A percentile compares a stretch with the other conserved stretches of the same genome.
Evolutionary conservation across 2,888 invertebrate genomes (phyloP).

Genomic region (Hydropsyche betteni): DNA sequence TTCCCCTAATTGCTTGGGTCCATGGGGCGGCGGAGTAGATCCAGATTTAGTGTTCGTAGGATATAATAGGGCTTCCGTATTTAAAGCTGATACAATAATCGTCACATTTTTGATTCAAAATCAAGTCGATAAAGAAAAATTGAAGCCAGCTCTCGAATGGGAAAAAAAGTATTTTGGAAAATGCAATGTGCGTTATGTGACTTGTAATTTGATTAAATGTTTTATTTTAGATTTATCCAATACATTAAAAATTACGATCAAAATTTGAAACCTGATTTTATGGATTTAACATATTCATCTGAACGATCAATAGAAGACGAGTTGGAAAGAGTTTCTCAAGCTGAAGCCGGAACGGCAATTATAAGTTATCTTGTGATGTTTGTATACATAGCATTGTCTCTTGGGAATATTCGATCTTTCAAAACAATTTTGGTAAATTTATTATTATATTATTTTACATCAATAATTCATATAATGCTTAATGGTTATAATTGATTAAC

Average conservation of each 20-base stretch:
- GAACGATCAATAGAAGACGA: constrained; percentile 94
- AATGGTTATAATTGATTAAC: not conserved
- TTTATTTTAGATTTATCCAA: constrained; percentile 67
- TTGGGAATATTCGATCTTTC: constrained; percentile 78
- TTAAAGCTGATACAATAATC: constrained; percentile 68
- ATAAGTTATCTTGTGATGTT: constrained; percentile 95
- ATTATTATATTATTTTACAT: not conserved
- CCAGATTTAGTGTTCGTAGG: constrained; percentile 88
- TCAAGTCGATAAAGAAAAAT: constrained; percentile 66
- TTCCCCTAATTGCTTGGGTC: constrained; percentile 75
- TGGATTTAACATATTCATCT: constrained; percentile 78
- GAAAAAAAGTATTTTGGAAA: constrained; percentile 66
- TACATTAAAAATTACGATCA: constrained; percentile 69
- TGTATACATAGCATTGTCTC: constrained; percentile 83
- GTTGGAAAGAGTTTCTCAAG: constrained; percentile 83
- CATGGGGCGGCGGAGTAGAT: constrained; percentile 89
- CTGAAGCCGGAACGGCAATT: constrained; percentile 84
- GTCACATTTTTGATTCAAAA: constrained; percentile 84
- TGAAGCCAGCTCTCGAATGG: constrained; percentile 76
- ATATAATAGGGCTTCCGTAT: constrained; percentile 64
- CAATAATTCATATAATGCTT: not conserved
- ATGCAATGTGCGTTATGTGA: not conserved
- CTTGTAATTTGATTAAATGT: not conserved
- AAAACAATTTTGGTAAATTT: constrained; percentile 57
- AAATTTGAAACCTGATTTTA: constrained; percentile 65